Evolutionary conservation across 30 jellyfish, hydroid and myxozoan genomes (phyloP), one percentile per base, ranked within the genome.

Genomic region (Cassiopea xamachana): DNA sequence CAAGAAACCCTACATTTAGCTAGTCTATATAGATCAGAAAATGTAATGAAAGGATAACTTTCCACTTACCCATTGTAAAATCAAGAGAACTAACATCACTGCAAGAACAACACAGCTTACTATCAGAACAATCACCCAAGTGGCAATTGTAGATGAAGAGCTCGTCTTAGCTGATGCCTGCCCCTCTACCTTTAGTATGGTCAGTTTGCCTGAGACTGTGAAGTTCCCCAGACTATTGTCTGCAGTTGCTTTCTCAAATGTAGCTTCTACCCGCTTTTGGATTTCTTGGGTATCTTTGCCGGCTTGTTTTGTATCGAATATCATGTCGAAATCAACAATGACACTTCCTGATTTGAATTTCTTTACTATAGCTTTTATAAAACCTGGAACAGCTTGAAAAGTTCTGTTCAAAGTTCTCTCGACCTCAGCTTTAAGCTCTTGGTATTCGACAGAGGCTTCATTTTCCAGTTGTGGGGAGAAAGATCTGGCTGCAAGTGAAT

Each of bases 101-200:
- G 27, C 60, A 51, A 86, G 48, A 1, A 86, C 82, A 50, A 59
- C 70, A 46, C 93, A 59, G 48, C 72, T 46, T 7, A 47, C 88
- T 45, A 86, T 71, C 74, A 86, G 87, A 6, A 74, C 93, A 75
- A 86, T 86, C 59, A 50, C 87, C 93, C 93, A 86, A 60, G 87
- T 74, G 67, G 93, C 87, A 19, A 75, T 7, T 46, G 75, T 48
- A 2, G 62, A 19, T 7, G 91, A 83, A 0, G 87, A 44, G 4
- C 50, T 51, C 1, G 81, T 7, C 15, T 50, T 62, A 7, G 72
- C 14, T 4, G 79, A 13, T 76, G 74, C 49, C 58, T 75, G 72
- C 3, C 75, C n/a, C 60, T 70, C 82, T 5, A 60, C 82, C 49
- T 59, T 62, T 55, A 67, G 62, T 48, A 73, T 75, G 16, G 12